phyloP scores from a whole-genome alignment of 2,888 invertebrate genomes.

The Eustalomyia histrio region DNA sequence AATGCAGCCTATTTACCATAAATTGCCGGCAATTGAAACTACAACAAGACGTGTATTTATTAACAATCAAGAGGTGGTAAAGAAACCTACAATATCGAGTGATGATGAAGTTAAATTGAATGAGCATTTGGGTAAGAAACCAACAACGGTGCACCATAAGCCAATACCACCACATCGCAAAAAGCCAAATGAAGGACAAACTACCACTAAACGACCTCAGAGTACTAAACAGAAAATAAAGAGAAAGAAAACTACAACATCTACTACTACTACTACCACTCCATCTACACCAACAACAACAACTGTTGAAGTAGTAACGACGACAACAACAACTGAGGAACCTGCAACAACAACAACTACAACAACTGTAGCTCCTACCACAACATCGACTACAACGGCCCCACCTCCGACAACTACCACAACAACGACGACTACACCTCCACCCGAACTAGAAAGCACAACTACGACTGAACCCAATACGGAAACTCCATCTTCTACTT shows the following conservation, averaged over 20 bases:
- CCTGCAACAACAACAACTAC: slow-evolving; percentile 46
- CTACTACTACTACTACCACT: slow-evolving; percentile 43
- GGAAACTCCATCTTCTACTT: slow-evolving; percentile 66
- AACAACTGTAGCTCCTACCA: slow-evolving; percentile 25
- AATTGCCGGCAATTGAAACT: slow-evolving; percentile 71
- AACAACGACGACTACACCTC: slow-evolving; percentile 45
- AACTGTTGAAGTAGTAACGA: slow-evolving; percentile 59
- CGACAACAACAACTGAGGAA: slow-evolving; percentile 61
- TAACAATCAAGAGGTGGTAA: slow-evolving; percentile 75
- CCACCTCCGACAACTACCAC: slow-evolving; percentile 46
- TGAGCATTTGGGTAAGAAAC: slow-evolving; percentile 70
- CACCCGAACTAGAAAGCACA: slow-evolving; percentile 48
- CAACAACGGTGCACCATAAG: slow-evolving; percentile 67
- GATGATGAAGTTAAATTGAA: slow-evolving; percentile 63
- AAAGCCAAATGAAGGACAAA: slow-evolving; percentile 68
- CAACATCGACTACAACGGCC: slow-evolving; percentile 40
- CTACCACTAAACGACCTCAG: slow-evolving; percentile 64
- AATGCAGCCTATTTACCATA: slow-evolving; percentile 75
- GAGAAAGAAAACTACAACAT: slow-evolving; percentile 69
- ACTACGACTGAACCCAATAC: slow-evolving; percentile 60
- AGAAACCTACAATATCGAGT: slow-evolving; percentile 65
- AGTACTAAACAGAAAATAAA: slow-evolving; percentile 73
- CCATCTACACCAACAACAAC: slow-evolving; percentile 42
- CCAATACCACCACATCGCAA: slow-evolving; percentile 69
- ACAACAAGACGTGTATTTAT: slow-evolving; percentile 74